Base-by-base conservation (phyloP, 2,888 invertebrate genomes). In the Hyalella azteca region DNA sequence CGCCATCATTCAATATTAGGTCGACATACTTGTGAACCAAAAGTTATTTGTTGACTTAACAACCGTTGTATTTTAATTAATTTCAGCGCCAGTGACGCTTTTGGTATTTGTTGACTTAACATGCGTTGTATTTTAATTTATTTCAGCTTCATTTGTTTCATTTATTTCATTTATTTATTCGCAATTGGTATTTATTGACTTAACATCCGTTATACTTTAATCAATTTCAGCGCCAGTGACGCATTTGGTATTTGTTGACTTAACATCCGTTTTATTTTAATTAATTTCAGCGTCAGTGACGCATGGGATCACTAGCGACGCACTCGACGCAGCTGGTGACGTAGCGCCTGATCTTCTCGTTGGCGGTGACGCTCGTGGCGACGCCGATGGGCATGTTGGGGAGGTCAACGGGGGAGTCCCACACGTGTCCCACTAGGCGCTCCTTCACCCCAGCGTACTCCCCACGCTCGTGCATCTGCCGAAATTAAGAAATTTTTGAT, bases 351-450 rank as follows among this genome's bases (percentile, higher is more conserved):
- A 75, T 41, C 75, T 45, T 41, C 40, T 26, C 40, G 75, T 75
- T 75, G n/a, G 40, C 45, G 11, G 75, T 41, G 7, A 75, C 75
- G 40, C 22, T 45, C 15, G 40, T 75, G 45, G 41, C 45, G 75
- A 75, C 45, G 0, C 75, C 75, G 11, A 45, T 45, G 26, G 75
- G 45, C 45, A 45, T 45, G 40, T 45, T 29, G 2, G 75, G 75
- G 39, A 75, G 45, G 75, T 75, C 75, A n/a, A 75, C 75, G 19
- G 75, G 75, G 22, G 41, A 41, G 45, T 75, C 75, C 75, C 75
- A 75, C 2, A 75, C 29, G 75, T 75, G 75, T 0, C 75, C 75
- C 45, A 75, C 75, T 4, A 75, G 45, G 5, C 75, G 40, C 3
- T 22, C 22, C 7, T 26, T 5, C 22, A 75, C 29, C 41, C 7